A percentile compares a stretch with the other conserved stretches of the same genome.
Evolutionary conservation across 2,113 vertebrate genomes (phyloP).

Genomic region (Loxodonta africana): DNA sequence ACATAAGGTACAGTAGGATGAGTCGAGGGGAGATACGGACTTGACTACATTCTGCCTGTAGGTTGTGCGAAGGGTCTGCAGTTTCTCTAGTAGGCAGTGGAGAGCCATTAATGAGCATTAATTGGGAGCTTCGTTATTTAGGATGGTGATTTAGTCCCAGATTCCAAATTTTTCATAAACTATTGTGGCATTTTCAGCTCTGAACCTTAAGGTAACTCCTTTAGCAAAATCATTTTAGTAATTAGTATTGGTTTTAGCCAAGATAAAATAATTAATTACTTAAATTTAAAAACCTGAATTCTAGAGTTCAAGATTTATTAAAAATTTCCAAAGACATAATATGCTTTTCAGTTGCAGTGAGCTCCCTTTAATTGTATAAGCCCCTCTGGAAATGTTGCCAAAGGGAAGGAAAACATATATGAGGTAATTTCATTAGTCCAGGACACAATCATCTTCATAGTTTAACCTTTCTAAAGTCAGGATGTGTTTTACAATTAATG

Average conservation of each 20-base stretch:
- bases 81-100: background rate
- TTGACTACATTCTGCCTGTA: background rate
- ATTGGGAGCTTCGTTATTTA: background rate
- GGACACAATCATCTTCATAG: background rate
- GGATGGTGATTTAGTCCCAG: background rate
- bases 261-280: background rate
- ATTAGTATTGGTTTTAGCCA: background rate
- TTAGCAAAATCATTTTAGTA: background rate
- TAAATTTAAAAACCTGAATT: constrained; percentile 6
- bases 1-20: background rate
- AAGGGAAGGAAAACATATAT: background rate
- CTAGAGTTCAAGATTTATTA: background rate
- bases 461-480: background rate
- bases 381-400: background rate
- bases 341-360: background rate
- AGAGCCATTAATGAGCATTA: background rate
- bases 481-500: background rate
- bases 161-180: background rate
- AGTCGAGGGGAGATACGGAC: fast-evolving
- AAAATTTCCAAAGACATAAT: background rate
- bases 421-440: background rate
- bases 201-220: background rate
- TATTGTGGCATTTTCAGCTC: background rate
- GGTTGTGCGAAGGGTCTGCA: background rate
- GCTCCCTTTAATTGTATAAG: background rate